Evolutionary conservation across 2,888 invertebrate genomes (phyloP).

Genomic region (Volucella inflata): DNA sequence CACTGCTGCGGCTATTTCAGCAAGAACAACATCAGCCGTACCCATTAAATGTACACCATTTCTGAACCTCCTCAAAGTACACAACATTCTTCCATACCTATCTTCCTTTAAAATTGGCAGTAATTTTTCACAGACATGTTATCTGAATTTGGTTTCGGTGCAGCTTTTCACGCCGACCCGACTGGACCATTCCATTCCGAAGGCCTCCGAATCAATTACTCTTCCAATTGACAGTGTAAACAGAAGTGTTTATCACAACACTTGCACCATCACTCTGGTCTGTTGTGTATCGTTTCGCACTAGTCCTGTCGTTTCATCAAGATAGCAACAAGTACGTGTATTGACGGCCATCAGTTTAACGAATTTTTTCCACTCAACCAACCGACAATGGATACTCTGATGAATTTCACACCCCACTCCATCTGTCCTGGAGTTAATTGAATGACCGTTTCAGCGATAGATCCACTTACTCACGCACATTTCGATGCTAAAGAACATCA

Average conservation of each 20-base stretch:
- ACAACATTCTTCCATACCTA: not conserved
- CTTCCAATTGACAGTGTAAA: conserved; percentile 61
- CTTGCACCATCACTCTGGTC: conserved; percentile 31
- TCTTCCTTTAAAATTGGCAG: not conserved
- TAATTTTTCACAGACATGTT: conserved; percentile 2
- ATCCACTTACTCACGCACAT: conserved; percentile 19
- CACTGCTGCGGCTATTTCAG: not conserved
- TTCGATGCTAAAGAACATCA: conserved; percentile 10
- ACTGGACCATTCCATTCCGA: not conserved
- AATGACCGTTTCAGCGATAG: conserved; percentile 46
- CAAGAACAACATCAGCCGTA: not conserved
- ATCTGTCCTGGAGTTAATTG: conserved; percentile 38
- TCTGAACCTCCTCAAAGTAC: not conserved
- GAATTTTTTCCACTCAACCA: conserved; percentile 22
- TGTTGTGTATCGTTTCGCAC: not conserved
- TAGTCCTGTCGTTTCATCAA: conserved; percentile 20
- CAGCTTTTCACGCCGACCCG: not conserved
- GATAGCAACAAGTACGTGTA: conserved; percentile 54
- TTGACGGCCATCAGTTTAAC: conserved; percentile 11
- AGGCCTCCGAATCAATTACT: conserved; percentile 44
- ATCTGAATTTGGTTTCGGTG: not conserved
- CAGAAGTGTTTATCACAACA: conserved; percentile 52
- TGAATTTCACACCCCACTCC: not conserved
- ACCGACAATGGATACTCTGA: conserved; percentile 15
- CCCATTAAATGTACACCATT: not conserved